Conservation (phyloP, 2,888 invertebrate genomes). For the Ceramica pisi region DNA sequence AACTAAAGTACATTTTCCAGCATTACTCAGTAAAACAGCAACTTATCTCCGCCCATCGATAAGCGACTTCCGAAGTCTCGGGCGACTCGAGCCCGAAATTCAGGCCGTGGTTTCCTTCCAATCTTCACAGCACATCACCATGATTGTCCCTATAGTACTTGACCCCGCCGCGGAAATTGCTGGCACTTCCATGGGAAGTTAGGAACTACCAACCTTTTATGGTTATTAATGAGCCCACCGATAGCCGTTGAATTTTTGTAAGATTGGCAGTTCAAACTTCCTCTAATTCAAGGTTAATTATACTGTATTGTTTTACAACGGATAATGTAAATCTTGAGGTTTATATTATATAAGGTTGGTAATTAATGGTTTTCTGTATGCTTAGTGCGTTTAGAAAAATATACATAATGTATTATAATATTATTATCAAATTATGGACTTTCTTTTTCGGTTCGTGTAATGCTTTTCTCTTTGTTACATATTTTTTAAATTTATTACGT, state of each 20-base stretch:
- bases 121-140: slow-evolving; percentile 73
- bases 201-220: slow-evolving; percentile 67
- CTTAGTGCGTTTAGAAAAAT: slow-evolving; percentile 33
- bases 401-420: slow-evolving; percentile 10
- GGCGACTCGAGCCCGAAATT: slow-evolving; percentile 56
- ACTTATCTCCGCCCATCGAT: slow-evolving; percentile 47
- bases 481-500: neutral
- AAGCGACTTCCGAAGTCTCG: slow-evolving; percentile 45
- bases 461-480: neutral
- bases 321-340: slow-evolving; percentile 35
- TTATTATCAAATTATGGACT: slow-evolving; percentile 35
- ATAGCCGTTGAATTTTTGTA: slow-evolving; percentile 36
- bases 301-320: slow-evolving; percentile 36
- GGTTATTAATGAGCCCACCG: slow-evolving; percentile 58
- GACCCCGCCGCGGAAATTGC: slow-evolving; percentile 82
- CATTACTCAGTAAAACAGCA: slow-evolving; percentile 37
- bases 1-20: slow-evolving; percentile 13
- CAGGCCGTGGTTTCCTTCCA: slow-evolving; percentile 77
- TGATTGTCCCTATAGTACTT: slow-evolving; percentile 70
- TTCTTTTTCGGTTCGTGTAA: slow-evolving; percentile 48
- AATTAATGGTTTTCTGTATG: slow-evolving; percentile 27
- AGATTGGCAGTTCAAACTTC: slow-evolving; percentile 33
- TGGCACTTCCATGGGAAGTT: slow-evolving; percentile 72
- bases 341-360: slow-evolving; percentile 55
- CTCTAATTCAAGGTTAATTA: slow-evolving; percentile 52